Percentiles rank a stretch among this genome's conserved stretches.
Evolutionary conservation across 2,888 invertebrate species (phyloP).

Genomic region (Ceraclea dissimilis): DNA sequence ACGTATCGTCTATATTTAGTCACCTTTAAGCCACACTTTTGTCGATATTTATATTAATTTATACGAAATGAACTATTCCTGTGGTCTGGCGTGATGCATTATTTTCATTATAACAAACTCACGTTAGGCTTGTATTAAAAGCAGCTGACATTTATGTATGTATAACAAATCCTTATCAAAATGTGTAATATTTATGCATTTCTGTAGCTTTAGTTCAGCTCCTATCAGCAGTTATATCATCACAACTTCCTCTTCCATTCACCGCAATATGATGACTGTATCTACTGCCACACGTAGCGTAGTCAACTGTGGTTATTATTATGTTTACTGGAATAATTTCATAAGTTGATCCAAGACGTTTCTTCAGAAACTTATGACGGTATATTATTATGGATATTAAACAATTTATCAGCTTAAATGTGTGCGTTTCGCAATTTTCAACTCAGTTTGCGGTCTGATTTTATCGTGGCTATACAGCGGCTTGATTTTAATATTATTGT

Average conservation of each 20-base stretch:
- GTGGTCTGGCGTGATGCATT: no score
- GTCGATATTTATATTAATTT: no score
- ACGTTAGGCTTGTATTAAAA: no score
- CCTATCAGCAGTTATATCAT: background rate
- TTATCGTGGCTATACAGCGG: background rate
- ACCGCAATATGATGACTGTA: background rate
- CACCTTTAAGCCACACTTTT: no score
- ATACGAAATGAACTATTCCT: no score
- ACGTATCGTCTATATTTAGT: no score
- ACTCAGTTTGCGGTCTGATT: background rate
- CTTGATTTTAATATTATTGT: background rate
- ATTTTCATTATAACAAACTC: no score
- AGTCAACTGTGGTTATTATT: background rate
- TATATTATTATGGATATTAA: background rate
- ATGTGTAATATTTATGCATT: no score
- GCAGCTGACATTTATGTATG: no score
- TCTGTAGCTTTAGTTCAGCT: background rate
- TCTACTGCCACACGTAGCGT: background rate
- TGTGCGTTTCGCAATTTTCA: background rate
- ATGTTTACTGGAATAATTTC: background rate
- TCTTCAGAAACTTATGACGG: background rate
- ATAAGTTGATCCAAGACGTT: background rate
- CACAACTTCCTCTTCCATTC: background rate
- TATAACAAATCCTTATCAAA: no score
- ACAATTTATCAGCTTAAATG: background rate